Evolutionary conservation across 2,797 vertebrate genomes (phyloP), one percentile per base, ranked within the genome.

Genomic region (Schizothorax lantsangensis): DNA sequence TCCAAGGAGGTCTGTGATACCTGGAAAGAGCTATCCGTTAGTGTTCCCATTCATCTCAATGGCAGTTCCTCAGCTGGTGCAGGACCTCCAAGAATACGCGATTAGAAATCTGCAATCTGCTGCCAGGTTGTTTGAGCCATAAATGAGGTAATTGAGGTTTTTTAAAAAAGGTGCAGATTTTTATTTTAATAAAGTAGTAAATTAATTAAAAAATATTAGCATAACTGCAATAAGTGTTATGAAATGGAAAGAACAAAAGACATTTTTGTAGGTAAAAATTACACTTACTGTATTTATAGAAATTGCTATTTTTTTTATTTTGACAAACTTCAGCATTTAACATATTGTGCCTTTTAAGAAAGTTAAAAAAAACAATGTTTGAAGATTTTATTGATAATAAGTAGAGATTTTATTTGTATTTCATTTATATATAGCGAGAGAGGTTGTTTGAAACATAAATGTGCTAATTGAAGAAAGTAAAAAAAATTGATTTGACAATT

Each of bases 31-130:
- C 54, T 38, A n/a, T 78, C 49, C 4, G 7, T 79, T 62, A 79
- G 77, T 23, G 1, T 62, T 79, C 23, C 57, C 38, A 79, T 79
- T 79, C n/a, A 64, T 79, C 78, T 79, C 57, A 64, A 30, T 45
- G 78, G 23, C 57, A 79, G 57, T 43, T 30, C 15, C 78, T 64
- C 77, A 26, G 54, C 23, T 79, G 15, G 5, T 64, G 57, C 57
- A 40, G n/a, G 57, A 62, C 36, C 57, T 36, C n/a, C 7, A 57
- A 64, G 57, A 45, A 23, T 38, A 17, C 19, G 0, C 6, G 0
- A 15, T 38, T 38, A 15, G 23, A 43, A 62, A 79, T 12, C 14
- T 7, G 36, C 9, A 26, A 30, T 11, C 57, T 79, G 38, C n/a
- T 62, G 78, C 38, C 38, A 19, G 15, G 38, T 45, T 19, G 23